phyloP scores from a whole-genome alignment of 2,797 vertebrate genomes.

The Hyperoplus immaculatus region DNA sequence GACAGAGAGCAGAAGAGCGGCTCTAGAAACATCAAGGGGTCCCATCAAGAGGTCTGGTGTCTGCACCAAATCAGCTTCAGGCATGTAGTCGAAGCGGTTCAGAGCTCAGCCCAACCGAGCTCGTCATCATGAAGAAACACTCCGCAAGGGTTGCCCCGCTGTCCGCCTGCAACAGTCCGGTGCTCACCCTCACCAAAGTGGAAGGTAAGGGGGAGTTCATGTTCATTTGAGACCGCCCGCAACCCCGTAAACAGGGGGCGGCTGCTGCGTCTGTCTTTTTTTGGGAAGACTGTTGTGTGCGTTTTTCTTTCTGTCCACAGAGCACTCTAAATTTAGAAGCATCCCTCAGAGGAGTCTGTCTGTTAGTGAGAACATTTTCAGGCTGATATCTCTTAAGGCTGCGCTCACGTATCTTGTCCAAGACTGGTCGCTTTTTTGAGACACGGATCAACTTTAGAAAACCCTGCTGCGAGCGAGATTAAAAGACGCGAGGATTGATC shows the following conservation, averaged over 20 bases:
- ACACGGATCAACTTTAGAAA: conserved; percentile 57
- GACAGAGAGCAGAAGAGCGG: conserved; percentile 61
- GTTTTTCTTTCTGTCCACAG: not conserved
- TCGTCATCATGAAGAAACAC: conserved; percentile 96
- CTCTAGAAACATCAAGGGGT: conserved; percentile 64
- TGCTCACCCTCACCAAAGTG: conserved; percentile 97
- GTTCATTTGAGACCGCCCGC: not conserved
- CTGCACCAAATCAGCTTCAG: conserved; percentile 86
- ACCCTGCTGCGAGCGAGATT: not conserved
- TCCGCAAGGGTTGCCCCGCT: conserved; percentile 96
- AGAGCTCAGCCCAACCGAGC: conserved; percentile 90
- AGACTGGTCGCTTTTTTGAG: not conserved
- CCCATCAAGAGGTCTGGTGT: conserved; percentile 75
- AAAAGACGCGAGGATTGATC: not conserved
- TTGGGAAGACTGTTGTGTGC: not conserved
- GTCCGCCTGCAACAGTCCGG: conserved; percentile 97
- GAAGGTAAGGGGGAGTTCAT: conserved; percentile 88
- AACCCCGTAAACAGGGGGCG: conserved; percentile 3
- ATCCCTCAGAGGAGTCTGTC: not conserved
- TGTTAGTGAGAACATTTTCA: not conserved
- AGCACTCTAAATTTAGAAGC: conserved; percentile 17
- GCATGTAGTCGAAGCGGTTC: conserved; percentile 92
- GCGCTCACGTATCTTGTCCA: not conserved
- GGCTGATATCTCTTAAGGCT: not conserved
- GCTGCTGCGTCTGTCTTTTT: not conserved